Evolutionary conservation across 2,797 vertebrate genomes (phyloP), one percentile per base, ranked within the genome.

Genomic region (Acropternis orthonyx): DNA sequence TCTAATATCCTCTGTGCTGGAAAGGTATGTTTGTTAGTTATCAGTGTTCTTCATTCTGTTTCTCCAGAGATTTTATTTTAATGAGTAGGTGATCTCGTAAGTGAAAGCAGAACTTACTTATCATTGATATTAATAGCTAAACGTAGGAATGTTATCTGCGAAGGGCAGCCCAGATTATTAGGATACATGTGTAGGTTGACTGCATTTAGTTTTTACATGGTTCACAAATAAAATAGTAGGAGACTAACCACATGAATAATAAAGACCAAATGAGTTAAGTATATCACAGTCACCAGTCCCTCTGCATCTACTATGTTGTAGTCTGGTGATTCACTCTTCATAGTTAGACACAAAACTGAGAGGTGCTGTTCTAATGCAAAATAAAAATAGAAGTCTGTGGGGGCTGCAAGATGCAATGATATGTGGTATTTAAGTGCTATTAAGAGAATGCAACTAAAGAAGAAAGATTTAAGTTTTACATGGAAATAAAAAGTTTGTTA

Each of bases 1-100:
- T 99, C 99, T 81, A 99, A 98, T 97, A 99, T 99, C 96, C 98
- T 99, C 21, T 99, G 98, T 98, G 99, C 99, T 94, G 98, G 98
- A 96, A 99, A 99, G 99, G 99, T 99, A 97, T 82, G 94, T 73
- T 92, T 72, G 28, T 76, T 67, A 39, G 27, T 85, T 96, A 30
- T 5, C 32, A 10, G n/a, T 55, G 23, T 30, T 92, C 22, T 68
- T 88, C 39, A 14, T 89, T 69, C 24, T 54, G 10, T 78, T 85
- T 92, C 39, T 52, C 19, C 17, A 32, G 68, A 32, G 44, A 79
- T 80, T 76, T 83, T 75, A 10, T 74, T 84, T 65, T 74, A 82
- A 10, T 7, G 18, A 0, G 0, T 83, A 65, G 34, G 7, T 55
- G 51, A 71, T 85, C 28, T 74, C 52, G 10, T 75, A 94, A 75